A percentile compares a stretch with the other conserved stretches of the same genome.
Conservation (phyloP, 2,113 vertebrate genomes). For the Piprites chloris region DNA sequence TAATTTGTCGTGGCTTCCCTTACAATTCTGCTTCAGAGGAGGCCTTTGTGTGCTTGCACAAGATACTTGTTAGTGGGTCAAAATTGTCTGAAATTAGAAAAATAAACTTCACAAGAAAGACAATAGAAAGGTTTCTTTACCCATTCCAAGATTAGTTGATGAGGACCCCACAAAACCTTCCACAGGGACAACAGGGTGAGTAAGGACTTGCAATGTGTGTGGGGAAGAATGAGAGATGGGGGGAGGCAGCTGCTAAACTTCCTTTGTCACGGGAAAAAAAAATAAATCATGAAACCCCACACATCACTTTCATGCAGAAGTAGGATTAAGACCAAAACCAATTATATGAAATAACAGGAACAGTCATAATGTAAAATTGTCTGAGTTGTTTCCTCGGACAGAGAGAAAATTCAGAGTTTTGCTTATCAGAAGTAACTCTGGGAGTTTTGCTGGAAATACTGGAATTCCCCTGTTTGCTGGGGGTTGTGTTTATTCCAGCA, state of each 20-base stretch:
- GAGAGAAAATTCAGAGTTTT: neutral
- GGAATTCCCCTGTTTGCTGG: neutral
- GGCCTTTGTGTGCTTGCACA: neutral
- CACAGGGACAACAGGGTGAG: neutral
- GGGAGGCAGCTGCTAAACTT: neutral
- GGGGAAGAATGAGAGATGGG: neutral
- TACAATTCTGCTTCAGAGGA: neutral
- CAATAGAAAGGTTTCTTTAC: neutral
- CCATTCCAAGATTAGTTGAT: neutral
- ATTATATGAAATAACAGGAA: neutral
- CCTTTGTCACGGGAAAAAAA: neutral
- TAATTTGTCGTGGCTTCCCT: neutral
- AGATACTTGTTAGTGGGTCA: neutral
- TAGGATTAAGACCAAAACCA: neutral
- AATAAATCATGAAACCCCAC: neutral
- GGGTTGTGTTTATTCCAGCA: neutral
- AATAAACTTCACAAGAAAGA: neutral
- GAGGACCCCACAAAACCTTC: neutral
- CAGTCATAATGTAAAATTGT: neutral
- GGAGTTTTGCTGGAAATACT: neutral
- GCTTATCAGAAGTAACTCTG: neutral
- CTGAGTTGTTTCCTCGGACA: neutral
- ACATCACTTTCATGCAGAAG: neutral
- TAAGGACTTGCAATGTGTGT: neutral
- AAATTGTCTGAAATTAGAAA: neutral